Percentiles rank a stretch among this genome's conserved stretches.
Conservation (phyloP, 1,140 invertebrate genomes). For the Telenomus remus region DNA sequence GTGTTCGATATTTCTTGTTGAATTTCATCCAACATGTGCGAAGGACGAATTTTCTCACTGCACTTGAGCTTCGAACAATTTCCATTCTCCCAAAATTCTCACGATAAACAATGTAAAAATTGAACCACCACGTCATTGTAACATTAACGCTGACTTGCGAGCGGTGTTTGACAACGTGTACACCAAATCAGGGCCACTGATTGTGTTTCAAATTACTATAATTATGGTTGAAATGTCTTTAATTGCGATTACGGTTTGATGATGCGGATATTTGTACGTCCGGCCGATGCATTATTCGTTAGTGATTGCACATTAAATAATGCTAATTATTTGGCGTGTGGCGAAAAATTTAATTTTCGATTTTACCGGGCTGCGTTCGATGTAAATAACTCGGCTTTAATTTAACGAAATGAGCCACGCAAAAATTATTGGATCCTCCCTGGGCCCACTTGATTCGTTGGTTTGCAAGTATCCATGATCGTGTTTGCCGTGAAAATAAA, state of each 20-base stretch:
- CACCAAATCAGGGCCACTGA: slow-evolving; percentile 12
- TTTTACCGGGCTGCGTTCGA: no score
- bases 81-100: slow-evolving; percentile 23
- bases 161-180: slow-evolving; percentile 1
- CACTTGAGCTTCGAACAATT: slow-evolving; percentile 17
- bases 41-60: slow-evolving; percentile 34
- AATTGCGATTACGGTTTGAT: slow-evolving; percentile 25
- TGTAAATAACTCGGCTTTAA: no score
- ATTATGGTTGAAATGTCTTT: slow-evolving; percentile 28
- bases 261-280: slow-evolving; percentile 20
- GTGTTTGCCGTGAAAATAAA: no score
- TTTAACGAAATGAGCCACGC: no score
- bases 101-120: slow-evolving; percentile 1
- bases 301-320: slow-evolving; percentile 2
- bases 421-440: no score
- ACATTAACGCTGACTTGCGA: no score
- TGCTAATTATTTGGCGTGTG: background rate
- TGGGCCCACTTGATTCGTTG: no score
- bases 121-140: background rate
- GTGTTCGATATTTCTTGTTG: slow-evolving; percentile 49
- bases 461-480: no score
- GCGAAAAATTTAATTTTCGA: background rate
- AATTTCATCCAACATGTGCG: slow-evolving; percentile 43
- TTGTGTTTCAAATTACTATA: slow-evolving; percentile 23
- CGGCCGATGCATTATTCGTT: slow-evolving; percentile 2